Conservation (phyloP, 2,113 vertebrate genomes). For the Colaptes auratus region DNA sequence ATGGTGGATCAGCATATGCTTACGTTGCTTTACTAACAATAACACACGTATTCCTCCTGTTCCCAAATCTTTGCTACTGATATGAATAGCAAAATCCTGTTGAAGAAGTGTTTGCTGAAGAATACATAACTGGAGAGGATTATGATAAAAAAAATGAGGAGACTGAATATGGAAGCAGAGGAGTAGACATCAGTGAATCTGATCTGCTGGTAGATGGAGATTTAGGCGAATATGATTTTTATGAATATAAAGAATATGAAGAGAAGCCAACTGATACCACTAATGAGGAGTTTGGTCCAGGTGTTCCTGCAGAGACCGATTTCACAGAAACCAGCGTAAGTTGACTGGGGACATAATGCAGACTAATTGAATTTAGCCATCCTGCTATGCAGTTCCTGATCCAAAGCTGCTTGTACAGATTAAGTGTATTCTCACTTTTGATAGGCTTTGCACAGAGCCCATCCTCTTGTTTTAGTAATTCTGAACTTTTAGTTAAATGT, state of each 20-base stretch:
- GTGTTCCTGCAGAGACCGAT: constrained; percentile 94
- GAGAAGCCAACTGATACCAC: constrained; percentile 78
- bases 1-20: constrained; percentile 71
- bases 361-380: neutral
- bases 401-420: neutral
- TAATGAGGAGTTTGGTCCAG: constrained; percentile 92
- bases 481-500: neutral
- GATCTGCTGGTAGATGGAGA: constrained; percentile 92
- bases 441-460: neutral
- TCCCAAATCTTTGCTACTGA: constrained; percentile 76
- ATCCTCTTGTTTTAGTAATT: neutral
- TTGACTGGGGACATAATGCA: constrained; percentile 47
- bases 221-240: constrained; percentile 89
- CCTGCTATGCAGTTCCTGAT: neutral
- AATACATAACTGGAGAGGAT: constrained; percentile 86
- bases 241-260: constrained; percentile 90
- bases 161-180: constrained; percentile 81
- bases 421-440: neutral
- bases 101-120: constrained; percentile 90
- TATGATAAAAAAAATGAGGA: constrained; percentile 83
- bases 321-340: constrained; percentile 91
- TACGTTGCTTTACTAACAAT: constrained; percentile 88
- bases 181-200: constrained; percentile 92
- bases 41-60: constrained; percentile 81
- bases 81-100: constrained; percentile 86